Percentiles rank a stretch among this genome's conserved stretches.
phyloP scores from a whole-genome alignment of 2,888 invertebrate genomes.

The Platycheirus albimanus region DNA sequence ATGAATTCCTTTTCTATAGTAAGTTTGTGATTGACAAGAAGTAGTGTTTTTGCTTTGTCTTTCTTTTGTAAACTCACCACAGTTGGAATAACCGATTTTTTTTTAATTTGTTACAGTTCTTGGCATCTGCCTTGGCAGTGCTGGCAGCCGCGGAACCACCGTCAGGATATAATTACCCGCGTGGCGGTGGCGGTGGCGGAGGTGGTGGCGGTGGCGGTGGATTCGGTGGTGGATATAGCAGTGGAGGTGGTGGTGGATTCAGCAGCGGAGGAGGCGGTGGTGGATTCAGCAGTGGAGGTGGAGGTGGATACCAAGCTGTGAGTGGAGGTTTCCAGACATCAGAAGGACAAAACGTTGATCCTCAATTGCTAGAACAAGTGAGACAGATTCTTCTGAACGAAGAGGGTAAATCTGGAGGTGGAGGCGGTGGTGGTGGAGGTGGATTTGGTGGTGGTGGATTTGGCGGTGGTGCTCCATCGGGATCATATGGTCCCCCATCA shows the following conservation, averaged over 20 bases:
- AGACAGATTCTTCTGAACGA: constrained; percentile 93
- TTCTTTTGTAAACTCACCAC: constrained; percentile 38
- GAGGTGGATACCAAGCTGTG: constrained; percentile 90
- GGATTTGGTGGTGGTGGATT: constrained; percentile 79
- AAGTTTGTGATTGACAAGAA: constrained; percentile 76
- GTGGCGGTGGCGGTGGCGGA: constrained; percentile 85
- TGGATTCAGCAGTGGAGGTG: constrained; percentile 84
- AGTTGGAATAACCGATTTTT: constrained; percentile 26
- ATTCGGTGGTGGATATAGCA: constrained; percentile 81
- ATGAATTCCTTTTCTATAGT: constrained; percentile 84
- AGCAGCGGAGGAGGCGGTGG: constrained; percentile 80
- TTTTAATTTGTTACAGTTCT: constrained; percentile 85
- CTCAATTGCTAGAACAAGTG: constrained; percentile 91
- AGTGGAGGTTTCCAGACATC: constrained; percentile 91
- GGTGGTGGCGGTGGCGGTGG: constrained; percentile 84
- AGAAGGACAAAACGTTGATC: constrained; percentile 92
- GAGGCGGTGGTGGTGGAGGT: constrained; percentile 83
- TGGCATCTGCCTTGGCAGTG: constrained; percentile 91
- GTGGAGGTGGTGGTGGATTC: constrained; percentile 80
- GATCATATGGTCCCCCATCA: constrained; percentile 85
- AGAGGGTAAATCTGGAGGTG: constrained; percentile 86
- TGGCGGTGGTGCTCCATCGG: constrained; percentile 84
- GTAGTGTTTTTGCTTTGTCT: too few species aligned
- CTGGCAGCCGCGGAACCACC: constrained; percentile 90
- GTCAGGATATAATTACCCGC: constrained; percentile 89